phyloP scores from a whole-genome alignment of 2,797 vertebrate genomes.

The Tiaroga cobitis region DNA sequence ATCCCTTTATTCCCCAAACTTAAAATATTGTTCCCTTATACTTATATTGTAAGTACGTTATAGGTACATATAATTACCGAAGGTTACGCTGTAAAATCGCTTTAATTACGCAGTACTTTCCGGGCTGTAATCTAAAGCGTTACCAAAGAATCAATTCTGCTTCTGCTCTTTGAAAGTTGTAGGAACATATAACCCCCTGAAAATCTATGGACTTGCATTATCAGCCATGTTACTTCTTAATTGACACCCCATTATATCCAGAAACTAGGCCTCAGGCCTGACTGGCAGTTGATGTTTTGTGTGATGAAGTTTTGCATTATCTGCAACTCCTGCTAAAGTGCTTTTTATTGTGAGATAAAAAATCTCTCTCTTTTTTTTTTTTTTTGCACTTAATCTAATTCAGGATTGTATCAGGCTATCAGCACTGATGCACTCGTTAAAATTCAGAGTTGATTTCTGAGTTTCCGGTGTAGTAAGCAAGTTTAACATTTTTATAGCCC shows the following conservation, averaged over 20 bases:
- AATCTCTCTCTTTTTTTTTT: not conserved
- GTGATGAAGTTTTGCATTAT: not conserved
- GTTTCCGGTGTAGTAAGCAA: constrained; percentile 20
- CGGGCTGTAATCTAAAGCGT: no score
- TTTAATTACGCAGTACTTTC: no score
- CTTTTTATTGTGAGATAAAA: not conserved
- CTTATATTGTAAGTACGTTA: no score
- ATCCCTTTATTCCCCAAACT: no score
- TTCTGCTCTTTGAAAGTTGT: not conserved
- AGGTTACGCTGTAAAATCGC: no score
- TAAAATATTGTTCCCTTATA: no score
- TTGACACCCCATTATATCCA: not conserved
- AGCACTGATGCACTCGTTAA: not conserved
- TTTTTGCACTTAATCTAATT: constrained; percentile 9
- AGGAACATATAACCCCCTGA: not conserved
- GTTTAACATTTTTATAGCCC: not conserved
- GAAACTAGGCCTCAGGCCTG: not conserved
- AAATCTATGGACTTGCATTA: not conserved
- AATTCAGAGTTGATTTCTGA: constrained; percentile 15
- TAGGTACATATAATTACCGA: no score
- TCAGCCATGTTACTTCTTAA: not conserved
- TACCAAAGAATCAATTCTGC: not conserved
- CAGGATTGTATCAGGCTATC: constrained; percentile 2
- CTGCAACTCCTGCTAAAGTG: constrained; percentile 4
- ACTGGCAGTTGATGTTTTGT: not conserved